Evolutionary conservation across 2,888 invertebrate genomes (phyloP), one percentile per base, ranked within the genome.

Genomic region (Andrena camellia): DNA sequence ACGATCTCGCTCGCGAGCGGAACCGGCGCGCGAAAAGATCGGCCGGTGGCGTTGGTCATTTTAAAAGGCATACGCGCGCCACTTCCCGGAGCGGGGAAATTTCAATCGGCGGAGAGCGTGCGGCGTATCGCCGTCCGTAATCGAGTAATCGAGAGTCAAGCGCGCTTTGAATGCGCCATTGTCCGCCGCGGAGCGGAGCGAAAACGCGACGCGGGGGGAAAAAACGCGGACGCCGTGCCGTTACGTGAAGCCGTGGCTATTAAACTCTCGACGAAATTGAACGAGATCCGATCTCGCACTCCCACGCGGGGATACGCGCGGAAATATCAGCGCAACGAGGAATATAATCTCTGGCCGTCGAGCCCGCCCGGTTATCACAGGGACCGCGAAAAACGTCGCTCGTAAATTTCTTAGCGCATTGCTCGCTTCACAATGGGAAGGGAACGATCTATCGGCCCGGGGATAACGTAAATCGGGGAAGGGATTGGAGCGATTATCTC

Each of bases 211-310:
- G 62, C 74, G 57, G 31, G 29, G 57, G 26, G 63, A 82, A 84
- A 84, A 87, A 87, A 87, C 67, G 64, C 64, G 75, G 73, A 83
- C 75, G 75, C 68, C 83, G 75, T 66, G 77, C 88, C 87, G 87
- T 88, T 88, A 87, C 84, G 78, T 76, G 81, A 73, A 78, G 85
- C 86, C 87, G 85, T 80, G 87, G 85, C 85, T 86, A 88, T 88
- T 88, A 88, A 88, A 88, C 85, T 85, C 76, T 74, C 84, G 60
- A 86, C 86, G 79, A 88, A 88, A 88, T 88, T 88, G 88, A 88
- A 83, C 88, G 88, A 86, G 88, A 88, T 88, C 85, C 81, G 85
- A 88, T 88, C 88, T 88, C 78, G 72, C 83, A 86, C 88, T 83
- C 88, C 88, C 88, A 88, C 88, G 86, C 84, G 78, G 69, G 60